Conservation (phyloP, 2,888 invertebrate genomes). For the Rhagophthalmus giganteus region DNA sequence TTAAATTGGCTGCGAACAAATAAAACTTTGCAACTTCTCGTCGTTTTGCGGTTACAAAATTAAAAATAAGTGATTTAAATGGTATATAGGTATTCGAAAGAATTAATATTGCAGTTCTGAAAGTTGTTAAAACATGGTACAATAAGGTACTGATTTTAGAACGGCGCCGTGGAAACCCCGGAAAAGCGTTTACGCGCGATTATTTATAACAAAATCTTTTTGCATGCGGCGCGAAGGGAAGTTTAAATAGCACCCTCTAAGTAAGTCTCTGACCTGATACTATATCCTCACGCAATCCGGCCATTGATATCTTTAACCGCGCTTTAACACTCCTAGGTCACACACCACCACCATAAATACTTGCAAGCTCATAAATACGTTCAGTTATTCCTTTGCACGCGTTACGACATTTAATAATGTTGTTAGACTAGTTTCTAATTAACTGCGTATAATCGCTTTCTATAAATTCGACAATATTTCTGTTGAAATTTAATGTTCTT, state of each 20-base stretch:
- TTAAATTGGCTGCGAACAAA: too few species aligned
- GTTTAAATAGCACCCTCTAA: slow-evolving; percentile 30
- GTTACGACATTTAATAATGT: slow-evolving; percentile 12
- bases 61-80: neutral
- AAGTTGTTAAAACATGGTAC: too few species aligned
- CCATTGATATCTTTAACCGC: slow-evolving; percentile 44
- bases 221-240: slow-evolving; percentile 16
- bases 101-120: neutral
- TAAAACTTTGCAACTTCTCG: too few species aligned
- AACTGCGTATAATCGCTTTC: neutral
- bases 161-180: too few species aligned
- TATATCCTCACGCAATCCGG: slow-evolving; percentile 42
- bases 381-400: slow-evolving; percentile 16
- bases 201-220: slow-evolving; percentile 39
- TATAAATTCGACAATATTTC: too few species aligned
- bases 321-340: slow-evolving; percentile 43
- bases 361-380: slow-evolving; percentile 29
- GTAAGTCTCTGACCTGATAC: slow-evolving; percentile 37
- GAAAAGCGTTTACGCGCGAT: slow-evolving; percentile 36
- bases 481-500: too few species aligned
- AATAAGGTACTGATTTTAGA: too few species aligned
- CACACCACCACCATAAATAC: slow-evolving; percentile 41
- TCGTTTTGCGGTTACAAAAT: neutral
- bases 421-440: slow-evolving; percentile 9
- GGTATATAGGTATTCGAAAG: neutral